Evolutionary conservation across 2,888 invertebrate genomes (phyloP), one percentile per base, ranked within the genome.

Genomic region (Lasioglossum figueresi): DNA sequence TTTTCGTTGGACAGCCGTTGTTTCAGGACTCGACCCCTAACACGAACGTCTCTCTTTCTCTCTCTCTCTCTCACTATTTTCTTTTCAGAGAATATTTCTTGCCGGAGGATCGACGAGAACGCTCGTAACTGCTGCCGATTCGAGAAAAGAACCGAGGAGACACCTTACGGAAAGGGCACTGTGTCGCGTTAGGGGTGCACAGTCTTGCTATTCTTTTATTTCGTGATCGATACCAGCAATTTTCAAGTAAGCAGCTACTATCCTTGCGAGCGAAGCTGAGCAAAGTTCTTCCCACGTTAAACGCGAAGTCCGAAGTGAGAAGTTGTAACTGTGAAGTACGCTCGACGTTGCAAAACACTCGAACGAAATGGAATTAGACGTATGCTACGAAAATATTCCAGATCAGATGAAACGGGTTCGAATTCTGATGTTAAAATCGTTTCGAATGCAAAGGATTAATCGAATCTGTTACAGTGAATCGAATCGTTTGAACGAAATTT

Each of bases 21-120:
- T 31, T 40, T 56, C 52, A 56, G 43, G 48, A 37, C 19, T 34
- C 59, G 72, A 76, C 71, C 83, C 76, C 68, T 56, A 72, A 76
- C 71, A 63, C 31, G 31, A 31, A 63, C 16, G 63, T 63, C 19
- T 19, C 31, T 14, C 16, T 1, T 16, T 63, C 31, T 16, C 63
- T 6, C 16, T 16, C 27, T 63, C 5, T 16, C 63, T 31, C 31
- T 31, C 16, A 6, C 16, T 31, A 16, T 6, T 63, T 63, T 63
- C 19, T 63, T 8, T 63, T 0, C 63, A 19, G 8, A 63, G 31
- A 34, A 31, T 16, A 63, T 31, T 5, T 63, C 63, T 63, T 31
- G 63, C 6, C 2, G 63, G 16, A 31, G 31, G 63, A 63, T 16
- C 63, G 63, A 16, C 14, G 63, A 63, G 63, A 31, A 31, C 16